Evolutionary conservation across 64 coral and sea anemone genomes (phyloP).

Genomic region (Catalaphyllia jardinei): DNA sequence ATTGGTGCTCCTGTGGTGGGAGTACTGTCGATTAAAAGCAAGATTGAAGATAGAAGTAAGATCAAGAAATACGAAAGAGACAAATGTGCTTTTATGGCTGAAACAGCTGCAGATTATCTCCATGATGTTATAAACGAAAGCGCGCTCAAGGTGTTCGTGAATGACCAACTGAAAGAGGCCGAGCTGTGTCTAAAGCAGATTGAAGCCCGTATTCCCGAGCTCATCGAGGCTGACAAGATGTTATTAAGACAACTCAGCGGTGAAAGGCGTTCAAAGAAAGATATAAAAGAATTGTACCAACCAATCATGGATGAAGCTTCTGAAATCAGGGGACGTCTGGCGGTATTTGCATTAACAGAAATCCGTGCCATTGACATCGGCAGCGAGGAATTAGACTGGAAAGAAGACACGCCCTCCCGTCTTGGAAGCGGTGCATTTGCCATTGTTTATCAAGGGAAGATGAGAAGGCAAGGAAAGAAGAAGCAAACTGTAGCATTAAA

Average conservation of each 20-base stretch:
- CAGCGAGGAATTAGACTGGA: background rate
- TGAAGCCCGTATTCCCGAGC: conserved; percentile 17
- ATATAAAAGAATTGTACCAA: background rate
- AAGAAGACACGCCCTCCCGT: background rate
- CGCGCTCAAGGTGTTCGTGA: background rate
- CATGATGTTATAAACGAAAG: background rate
- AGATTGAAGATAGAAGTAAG: background rate
- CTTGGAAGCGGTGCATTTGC: background rate
- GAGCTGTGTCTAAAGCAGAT: conserved; percentile 16
- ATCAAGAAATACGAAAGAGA: background rate
- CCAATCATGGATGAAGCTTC: background rate
- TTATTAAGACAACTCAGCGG: background rate
- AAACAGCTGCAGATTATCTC: background rate
- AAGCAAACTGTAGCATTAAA: background rate
- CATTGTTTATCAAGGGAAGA: background rate
- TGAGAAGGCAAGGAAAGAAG: background rate
- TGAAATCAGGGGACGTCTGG: background rate
- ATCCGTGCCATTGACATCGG: background rate
- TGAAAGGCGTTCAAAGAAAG: background rate
- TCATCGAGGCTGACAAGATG: conserved; percentile 38
- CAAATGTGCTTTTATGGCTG: conserved; percentile 1
- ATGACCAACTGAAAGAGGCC: background rate
- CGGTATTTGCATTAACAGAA: conserved; percentile 23
- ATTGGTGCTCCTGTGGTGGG: conserved; percentile 31
- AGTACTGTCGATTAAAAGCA: conserved; percentile 5